phyloP scores from a whole-genome alignment of 2,797 vertebrate species.

The Eospalax fontanierii region DNA sequence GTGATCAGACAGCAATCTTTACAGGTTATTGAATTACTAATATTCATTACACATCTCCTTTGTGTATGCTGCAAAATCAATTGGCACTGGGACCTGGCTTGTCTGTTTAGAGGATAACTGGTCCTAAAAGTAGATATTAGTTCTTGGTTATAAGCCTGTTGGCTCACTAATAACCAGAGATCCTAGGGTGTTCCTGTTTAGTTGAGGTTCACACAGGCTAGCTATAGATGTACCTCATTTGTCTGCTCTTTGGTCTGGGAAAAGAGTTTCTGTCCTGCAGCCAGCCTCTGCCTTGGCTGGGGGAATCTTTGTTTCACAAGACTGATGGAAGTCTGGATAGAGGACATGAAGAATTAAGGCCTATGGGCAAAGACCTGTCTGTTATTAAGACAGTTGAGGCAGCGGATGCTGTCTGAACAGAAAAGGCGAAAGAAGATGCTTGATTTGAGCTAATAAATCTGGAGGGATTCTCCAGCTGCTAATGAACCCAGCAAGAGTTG shows the following conservation, averaged over 20 bases:
- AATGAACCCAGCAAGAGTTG: constrained; percentile 88
- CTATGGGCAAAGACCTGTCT: constrained; percentile 82
- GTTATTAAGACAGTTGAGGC: constrained; percentile 83
- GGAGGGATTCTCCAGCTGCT: constrained; percentile 88
- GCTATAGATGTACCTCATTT: neutral
- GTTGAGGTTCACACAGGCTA: neutral
- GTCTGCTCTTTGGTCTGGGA: neutral
- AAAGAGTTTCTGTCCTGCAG: constrained; percentile 73
- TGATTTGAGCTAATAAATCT: constrained; percentile 89
- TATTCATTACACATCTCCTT: neutral
- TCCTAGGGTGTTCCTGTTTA: neutral
- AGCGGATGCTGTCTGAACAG: constrained; percentile 86
- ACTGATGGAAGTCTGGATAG: constrained; percentile 77
- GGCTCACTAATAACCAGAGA: neutral
- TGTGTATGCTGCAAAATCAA: neutral
- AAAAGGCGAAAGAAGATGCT: constrained; percentile 79
- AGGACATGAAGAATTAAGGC: constrained; percentile 76
- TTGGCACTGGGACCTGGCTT: neutral
- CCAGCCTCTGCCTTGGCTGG: neutral
- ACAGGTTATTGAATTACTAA: neutral
- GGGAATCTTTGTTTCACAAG: constrained; percentile 63
- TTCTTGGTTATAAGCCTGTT: neutral
- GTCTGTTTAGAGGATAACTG: constrained; percentile 27
- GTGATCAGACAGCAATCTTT: neutral
- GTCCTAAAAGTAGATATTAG: neutral